Percentiles rank a stretch among this genome's conserved stretches.
Evolutionary conservation across 1,140 invertebrate genomes (phyloP).

Genomic region (Trigoniulus corallinus): DNA sequence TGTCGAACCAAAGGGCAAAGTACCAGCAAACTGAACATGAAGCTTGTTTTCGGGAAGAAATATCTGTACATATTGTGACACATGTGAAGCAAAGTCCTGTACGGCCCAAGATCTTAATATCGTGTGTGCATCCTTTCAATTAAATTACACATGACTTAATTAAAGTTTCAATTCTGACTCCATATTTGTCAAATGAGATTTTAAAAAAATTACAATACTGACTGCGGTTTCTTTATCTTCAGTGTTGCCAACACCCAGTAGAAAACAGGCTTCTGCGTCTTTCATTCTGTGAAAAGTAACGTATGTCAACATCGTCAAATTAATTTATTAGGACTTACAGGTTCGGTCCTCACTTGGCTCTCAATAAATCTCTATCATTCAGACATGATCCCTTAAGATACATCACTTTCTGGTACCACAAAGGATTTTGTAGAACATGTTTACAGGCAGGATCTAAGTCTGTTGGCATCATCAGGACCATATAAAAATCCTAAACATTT

Average conservation of each 20-base stretch:
- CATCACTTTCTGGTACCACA: conserved; percentile 93
- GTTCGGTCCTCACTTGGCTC: conserved; percentile 39
- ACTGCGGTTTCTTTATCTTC: conserved; percentile 84
- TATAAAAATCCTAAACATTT: conserved; percentile 65
- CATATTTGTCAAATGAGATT: too few relatives aligned
- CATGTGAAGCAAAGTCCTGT: conserved; percentile 88
- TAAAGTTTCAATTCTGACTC: too few relatives aligned
- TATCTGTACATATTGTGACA: conserved; percentile 95
- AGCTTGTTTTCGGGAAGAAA: conserved; percentile 95
- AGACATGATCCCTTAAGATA: conserved; percentile 91
- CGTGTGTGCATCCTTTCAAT: conserved; percentile 73
- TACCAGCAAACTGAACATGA: conserved; percentile 86
- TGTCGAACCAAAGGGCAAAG: conserved; percentile 1
- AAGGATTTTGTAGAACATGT: conserved; percentile 91
- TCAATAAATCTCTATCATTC: conserved; percentile 80
- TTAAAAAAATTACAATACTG: too few relatives aligned
- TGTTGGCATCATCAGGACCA: conserved; percentile 88
- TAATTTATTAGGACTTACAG: neutral
- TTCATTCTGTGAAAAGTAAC: conserved; percentile 55
- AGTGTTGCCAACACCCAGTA: conserved; percentile 83
- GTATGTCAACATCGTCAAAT: neutral
- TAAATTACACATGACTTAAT: too few relatives aligned
- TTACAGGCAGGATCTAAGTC: conserved; percentile 93
- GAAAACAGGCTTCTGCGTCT: conserved; percentile 90
- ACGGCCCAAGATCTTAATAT: conserved; percentile 95